These are phyloP conservation scores for Toxotes jaculatrix DNA, from an alignment of 2,113 vertebrate genomes.

Conservation along the genomic window DNA sequence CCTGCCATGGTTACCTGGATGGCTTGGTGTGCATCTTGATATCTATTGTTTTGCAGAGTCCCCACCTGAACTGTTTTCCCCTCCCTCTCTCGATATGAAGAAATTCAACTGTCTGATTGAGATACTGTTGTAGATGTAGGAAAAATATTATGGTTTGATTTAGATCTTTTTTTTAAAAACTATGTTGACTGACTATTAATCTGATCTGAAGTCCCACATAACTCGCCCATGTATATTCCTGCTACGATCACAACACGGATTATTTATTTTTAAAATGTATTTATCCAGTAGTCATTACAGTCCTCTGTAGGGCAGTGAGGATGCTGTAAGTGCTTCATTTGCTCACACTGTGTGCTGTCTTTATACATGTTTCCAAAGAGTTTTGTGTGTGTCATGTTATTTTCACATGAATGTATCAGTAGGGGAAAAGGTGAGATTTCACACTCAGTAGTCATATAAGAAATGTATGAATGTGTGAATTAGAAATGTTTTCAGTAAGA, in stretches of 20 bases:
- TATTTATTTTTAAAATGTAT: background rate
- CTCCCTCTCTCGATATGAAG: background rate
- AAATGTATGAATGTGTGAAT: slow-evolving; percentile 8
- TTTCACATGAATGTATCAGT: slow-evolving; percentile 55
- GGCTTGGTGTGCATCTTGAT: slow-evolving; percentile 1
- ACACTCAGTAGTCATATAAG: background rate
- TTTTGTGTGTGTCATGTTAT: slow-evolving; percentile 22
- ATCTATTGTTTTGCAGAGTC: background rate
- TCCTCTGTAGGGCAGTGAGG: background rate
- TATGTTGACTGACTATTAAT: background rate
- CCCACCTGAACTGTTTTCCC: background rate
- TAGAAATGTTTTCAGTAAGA: slow-evolving; percentile 8
- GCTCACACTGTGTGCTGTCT: slow-evolving; percentile 44
- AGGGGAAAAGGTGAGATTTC: slow-evolving; percentile 1
- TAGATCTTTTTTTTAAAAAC: background rate
- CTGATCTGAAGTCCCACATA: background rate
- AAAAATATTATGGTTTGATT: background rate
- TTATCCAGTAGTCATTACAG: background rate
- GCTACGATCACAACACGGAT: background rate
- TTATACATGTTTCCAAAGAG: slow-evolving; percentile 32
- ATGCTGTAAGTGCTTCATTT: slow-evolving; percentile 35
- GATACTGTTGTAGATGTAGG: background rate
- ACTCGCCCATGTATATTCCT: background rate
- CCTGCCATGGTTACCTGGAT: background rate
- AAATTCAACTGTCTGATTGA: slow-evolving; percentile 1